Conservation (phyloP, 2,888 invertebrate genomes). For the Eurytoma californica region DNA sequence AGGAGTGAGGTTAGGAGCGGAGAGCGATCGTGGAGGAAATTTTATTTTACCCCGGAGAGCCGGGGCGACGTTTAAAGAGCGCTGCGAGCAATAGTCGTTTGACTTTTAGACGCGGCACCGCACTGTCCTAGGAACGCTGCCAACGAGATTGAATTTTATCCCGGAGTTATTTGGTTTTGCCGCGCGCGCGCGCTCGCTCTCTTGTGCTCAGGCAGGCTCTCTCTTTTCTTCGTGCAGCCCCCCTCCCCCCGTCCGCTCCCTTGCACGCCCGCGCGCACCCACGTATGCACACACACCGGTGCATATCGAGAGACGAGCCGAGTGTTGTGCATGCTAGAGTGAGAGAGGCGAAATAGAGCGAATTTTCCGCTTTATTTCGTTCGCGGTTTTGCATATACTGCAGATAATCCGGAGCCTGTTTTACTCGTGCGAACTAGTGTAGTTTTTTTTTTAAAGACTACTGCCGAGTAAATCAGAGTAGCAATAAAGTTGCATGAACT, state of each 20-base stretch:
- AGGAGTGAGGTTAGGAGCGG: not conserved
- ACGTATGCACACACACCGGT: too few species aligned
- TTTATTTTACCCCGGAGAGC: not conserved
- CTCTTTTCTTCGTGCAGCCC: not conserved
- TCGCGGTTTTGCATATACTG: too few species aligned
- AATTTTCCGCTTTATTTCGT: too few species aligned
- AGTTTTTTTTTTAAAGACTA: too few species aligned
- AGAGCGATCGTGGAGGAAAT: not conserved
- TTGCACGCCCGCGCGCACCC: not conserved
- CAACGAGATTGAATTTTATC: conserved; percentile 18
- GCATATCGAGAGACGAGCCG: too few species aligned
- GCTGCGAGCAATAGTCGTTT: too few species aligned
- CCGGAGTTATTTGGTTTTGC: conserved; percentile 12
- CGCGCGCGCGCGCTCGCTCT: not conserved
- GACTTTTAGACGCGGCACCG: not conserved
- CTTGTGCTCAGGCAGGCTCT: not conserved
- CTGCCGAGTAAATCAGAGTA: too few species aligned
- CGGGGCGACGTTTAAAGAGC: not conserved
- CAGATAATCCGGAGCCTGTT: too few species aligned
- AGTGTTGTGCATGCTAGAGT: too few species aligned
- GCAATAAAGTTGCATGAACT: too few species aligned
- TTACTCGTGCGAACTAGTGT: too few species aligned
- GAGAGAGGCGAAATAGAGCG: too few species aligned
- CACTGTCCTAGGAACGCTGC: not conserved
- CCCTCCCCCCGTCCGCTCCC: not conserved